Conservation (phyloP, 2,888 invertebrate genomes). For the Agriopis leucophaearia region DNA sequence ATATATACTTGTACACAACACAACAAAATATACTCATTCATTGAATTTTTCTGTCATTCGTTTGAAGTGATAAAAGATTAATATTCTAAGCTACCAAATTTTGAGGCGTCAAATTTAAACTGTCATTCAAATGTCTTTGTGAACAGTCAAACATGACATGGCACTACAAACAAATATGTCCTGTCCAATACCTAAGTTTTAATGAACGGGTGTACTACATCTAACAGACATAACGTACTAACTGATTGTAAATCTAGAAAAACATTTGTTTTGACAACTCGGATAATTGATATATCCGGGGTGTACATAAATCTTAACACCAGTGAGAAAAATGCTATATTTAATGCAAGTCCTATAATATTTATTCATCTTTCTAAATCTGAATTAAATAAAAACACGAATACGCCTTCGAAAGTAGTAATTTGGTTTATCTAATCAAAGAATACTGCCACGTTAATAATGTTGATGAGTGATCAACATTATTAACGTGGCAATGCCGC, state of each 20-base stretch:
- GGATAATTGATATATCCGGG: slow-evolving; percentile 33
- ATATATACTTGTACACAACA: background rate
- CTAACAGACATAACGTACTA: slow-evolving; percentile 27
- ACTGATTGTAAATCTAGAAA: slow-evolving; percentile 29
- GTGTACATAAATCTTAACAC: slow-evolving; percentile 23
- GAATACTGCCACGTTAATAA: too few relatives aligned
- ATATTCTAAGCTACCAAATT: slow-evolving; percentile 2
- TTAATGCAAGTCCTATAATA: slow-evolving; percentile 9
- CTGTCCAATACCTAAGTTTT: slow-evolving; percentile 20
- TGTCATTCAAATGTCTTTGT: slow-evolving; percentile 44
- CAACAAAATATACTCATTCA: background rate
- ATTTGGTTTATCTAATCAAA: too few relatives aligned
- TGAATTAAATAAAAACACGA: slow-evolving; percentile 4
- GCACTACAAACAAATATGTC: slow-evolving; percentile 40
- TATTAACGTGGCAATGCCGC: too few relatives aligned
- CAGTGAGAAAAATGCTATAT: slow-evolving; percentile 7
- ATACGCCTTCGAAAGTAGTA: background rate
- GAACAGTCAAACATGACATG: slow-evolving; percentile 33
- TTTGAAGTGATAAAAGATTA: slow-evolving; percentile 10
- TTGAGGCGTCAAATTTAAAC: slow-evolving; percentile 21
- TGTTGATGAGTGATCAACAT: too few relatives aligned
- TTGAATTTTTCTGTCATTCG: background rate
- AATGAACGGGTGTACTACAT: slow-evolving; percentile 29
- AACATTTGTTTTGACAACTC: slow-evolving; percentile 33
- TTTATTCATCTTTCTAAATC: background rate